Percentiles rank a stretch among this genome's conserved stretches.
Evolutionary conservation across 64 coral and sea anemone species (phyloP).

Genomic region (Astreopora myriophthalma): DNA sequence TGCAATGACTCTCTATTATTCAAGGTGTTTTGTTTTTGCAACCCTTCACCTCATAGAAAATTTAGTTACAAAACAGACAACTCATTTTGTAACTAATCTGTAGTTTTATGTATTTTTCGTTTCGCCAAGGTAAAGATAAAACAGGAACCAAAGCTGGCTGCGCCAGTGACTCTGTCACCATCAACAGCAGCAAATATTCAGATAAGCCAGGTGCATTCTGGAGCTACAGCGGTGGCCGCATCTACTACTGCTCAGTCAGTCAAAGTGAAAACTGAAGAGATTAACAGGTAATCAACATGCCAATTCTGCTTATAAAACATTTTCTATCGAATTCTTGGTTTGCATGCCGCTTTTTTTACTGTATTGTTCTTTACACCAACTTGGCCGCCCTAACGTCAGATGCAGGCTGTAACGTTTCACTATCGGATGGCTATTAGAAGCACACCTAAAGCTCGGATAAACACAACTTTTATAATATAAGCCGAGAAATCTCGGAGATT

Average conservation of each 20-base stretch:
- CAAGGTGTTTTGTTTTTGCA: too few relatives aligned
- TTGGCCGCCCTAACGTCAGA: too few relatives aligned
- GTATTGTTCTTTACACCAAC: too few relatives aligned
- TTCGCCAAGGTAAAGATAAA: slow-evolving; percentile 14
- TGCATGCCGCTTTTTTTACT: too few relatives aligned
- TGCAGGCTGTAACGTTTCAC: too few relatives aligned
- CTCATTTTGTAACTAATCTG: neutral
- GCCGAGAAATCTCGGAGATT: too few relatives aligned
- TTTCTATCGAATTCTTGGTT: too few relatives aligned
- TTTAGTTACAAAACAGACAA: neutral
- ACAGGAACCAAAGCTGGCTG: slow-evolving; percentile 47
- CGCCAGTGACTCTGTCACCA: neutral
- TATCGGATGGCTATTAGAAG: too few relatives aligned
- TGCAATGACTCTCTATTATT: too few relatives aligned
- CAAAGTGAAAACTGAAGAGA: slow-evolving; percentile 51
- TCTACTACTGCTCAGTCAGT: neutral
- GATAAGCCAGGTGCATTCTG: slow-evolving; percentile 59
- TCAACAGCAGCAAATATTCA: slow-evolving; percentile 47
- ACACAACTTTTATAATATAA: too few relatives aligned
- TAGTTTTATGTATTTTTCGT: neutral
- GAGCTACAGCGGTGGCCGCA: slow-evolving; percentile 24
- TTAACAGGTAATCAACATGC: slow-evolving; percentile 3
- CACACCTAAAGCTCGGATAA: too few relatives aligned
- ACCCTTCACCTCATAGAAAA: too few relatives aligned
- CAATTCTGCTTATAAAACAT: neutral